These are phyloP conservation scores for Pantelozetes paolii DNA, from an alignment of 2,888 invertebrate species.

Conservation along the genomic window DNA sequence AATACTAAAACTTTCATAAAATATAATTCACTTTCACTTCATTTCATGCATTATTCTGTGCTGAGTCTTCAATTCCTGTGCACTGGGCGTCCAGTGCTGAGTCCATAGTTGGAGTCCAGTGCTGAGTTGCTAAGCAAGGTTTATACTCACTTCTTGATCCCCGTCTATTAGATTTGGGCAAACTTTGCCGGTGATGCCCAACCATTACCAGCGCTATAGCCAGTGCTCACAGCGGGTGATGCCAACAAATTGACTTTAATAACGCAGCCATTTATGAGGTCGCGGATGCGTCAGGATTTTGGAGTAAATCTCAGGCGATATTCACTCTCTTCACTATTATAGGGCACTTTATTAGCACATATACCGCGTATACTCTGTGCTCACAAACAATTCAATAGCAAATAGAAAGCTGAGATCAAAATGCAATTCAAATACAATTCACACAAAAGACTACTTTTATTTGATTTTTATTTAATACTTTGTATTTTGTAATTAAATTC, in stretches of 20 bases:
- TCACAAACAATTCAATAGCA: background rate
- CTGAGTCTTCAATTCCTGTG: background rate
- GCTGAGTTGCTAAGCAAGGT: conserved; percentile 32
- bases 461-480: conserved; percentile 36
- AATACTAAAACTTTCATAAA: conserved; percentile 16
- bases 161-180: conserved; percentile 31
- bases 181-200: conserved; percentile 3
- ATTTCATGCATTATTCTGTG: conserved; percentile 25
- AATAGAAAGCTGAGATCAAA: background rate
- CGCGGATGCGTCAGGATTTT: conserved; percentile 30
- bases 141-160: conserved; percentile 35
- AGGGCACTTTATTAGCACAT: conserved; percentile 37
- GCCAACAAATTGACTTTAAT: conserved; percentile 38
- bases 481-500: conserved; percentile 35
- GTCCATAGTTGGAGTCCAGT: background rate
- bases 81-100: background rate
- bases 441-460: conserved; percentile 7
- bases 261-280: conserved; percentile 38
- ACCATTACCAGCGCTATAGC: conserved; percentile 9
- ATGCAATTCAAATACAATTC: conserved; percentile 24
- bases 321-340: conserved; percentile 29
- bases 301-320: conserved; percentile 24
- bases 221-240: conserved; percentile 26
- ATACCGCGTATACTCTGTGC: conserved; percentile 18
- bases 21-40: conserved; percentile 9